Evolutionary conservation across 2,797 vertebrate genomes (phyloP), one percentile per base, ranked within the genome.

Genomic region (Protonibea diacanthus): DNA sequence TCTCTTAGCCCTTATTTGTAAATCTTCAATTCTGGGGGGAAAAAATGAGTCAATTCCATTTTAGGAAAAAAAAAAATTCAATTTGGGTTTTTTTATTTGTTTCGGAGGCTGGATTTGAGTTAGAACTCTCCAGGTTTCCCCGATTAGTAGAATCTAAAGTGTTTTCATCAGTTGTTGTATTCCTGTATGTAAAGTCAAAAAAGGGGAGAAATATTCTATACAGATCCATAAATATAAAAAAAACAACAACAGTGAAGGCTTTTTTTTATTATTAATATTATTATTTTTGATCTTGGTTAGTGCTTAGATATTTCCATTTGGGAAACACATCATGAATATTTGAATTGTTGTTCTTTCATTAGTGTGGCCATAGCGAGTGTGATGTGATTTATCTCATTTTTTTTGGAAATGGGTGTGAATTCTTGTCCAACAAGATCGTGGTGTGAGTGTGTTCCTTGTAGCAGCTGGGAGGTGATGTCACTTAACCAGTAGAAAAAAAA

Each of bases 191-290:
- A 91, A 96, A 96, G 95, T 96, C 92, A 94, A 89, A 95, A 95
- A 95, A 95, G 91, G 71, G 94, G 94, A 91, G 85, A 91, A 94
- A 95, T 95, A 96, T 96, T 95, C 95, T 96, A 95, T 95, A 94
- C 95, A 93, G 86, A 96, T 95, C 90, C 96, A 94, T 96, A 96
- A 96, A 97, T 97, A 96, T 96, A 96, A 95, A 95, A 97, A 82
- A 96, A 96, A 95, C 70, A 96, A 96, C 87, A 96, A 96, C 95
- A 95, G 97, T 98, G 97, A 98, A 97, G 97, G 96, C 95, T 96
- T 97, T 97, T 97, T 95, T 96, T 95, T 96, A 71, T 81, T 77
- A 74, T 80, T 76, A 75, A 29, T 86, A 76, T 75, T 88, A 79
- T 93, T 88, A 82, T 90, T 89, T 91, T 80, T 87, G 66, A 89